Conservation (phyloP, 2,888 invertebrate species). For the Zaprionus obscuricornis region DNA sequence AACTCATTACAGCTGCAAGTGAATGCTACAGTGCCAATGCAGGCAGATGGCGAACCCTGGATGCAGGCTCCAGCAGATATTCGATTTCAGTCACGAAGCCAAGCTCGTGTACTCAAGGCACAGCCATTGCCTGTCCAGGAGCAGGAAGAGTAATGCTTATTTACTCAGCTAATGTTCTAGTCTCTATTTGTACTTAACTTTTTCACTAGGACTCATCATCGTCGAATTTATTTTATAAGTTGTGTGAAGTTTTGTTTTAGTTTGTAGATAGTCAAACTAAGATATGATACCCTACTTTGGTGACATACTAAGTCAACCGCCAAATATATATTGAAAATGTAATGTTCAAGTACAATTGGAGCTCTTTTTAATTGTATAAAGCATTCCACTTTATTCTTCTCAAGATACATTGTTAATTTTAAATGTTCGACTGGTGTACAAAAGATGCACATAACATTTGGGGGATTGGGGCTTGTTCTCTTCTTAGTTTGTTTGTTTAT, state of each 20-base stretch:
- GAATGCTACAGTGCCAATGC: constrained; percentile 93
- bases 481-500: constrained; percentile 40
- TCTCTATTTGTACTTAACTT: constrained; percentile 32
- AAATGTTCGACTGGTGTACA: constrained; percentile 60
- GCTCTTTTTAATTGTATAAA: constrained; percentile 32
- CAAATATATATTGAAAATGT: no score
- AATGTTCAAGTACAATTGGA: no score
- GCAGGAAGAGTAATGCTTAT: no score
- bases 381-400: constrained; percentile 56
- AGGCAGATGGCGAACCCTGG: constrained; percentile 99
- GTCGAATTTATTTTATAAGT: constrained; percentile 9
- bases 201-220: not conserved
- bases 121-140: constrained; percentile 21
- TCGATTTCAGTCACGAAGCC: constrained; percentile 82
- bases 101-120: constrained; percentile 80
- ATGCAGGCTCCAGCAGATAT: constrained; percentile 98
- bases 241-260: not conserved
- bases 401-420: constrained; percentile 38
- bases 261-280: constrained; percentile 22
- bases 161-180: constrained; percentile 4
- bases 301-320: no score
- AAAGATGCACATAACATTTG: constrained; percentile 32
- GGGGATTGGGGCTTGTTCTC: constrained; percentile 28
- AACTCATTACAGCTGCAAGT: constrained; percentile 75
- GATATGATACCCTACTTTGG: no score